phyloP scores from a whole-genome alignment of 2,888 invertebrate species.

The Siphonodentalium dalli region DNA sequence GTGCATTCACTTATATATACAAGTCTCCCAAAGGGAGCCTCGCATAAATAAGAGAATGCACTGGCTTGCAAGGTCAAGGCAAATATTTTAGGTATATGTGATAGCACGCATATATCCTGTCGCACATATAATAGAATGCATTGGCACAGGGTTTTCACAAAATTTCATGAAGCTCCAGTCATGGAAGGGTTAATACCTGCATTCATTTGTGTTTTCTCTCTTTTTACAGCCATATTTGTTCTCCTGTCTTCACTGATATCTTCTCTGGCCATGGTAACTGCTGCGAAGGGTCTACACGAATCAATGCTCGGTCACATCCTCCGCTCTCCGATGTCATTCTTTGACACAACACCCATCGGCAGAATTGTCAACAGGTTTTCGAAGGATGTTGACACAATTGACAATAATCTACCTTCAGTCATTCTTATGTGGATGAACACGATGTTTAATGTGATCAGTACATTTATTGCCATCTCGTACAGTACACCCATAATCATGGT shows the following conservation, averaged over 20 bases:
- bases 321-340: constrained; percentile 54
- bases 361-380: constrained; percentile 61
- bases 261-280: constrained; percentile 43
- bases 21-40: no score
- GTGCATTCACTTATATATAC: no score
- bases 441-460: constrained; percentile 47
- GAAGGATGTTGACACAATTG: constrained; percentile 43
- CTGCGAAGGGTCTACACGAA: constrained; percentile 38
- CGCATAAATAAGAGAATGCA: no score
- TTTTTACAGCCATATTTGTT: no score
- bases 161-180: no score
- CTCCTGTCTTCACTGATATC: constrained; percentile 35
- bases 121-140: no score
- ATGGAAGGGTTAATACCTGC: no score
- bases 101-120: no score
- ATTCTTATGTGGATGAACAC: constrained; percentile 27
- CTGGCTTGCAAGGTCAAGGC: no score
- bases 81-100: no score
- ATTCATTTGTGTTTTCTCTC: no score
- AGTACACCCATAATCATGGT: constrained; percentile 57
- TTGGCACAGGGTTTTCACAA: no score
- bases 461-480: constrained; percentile 60
- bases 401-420: constrained; percentile 37
- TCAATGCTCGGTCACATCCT: constrained; percentile 42
- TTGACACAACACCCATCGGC: constrained; percentile 64